These are phyloP conservation scores for Etheostoma perlongum DNA, from an alignment of 2,797 vertebrate genomes.

Conservation along the genomic window DNA sequence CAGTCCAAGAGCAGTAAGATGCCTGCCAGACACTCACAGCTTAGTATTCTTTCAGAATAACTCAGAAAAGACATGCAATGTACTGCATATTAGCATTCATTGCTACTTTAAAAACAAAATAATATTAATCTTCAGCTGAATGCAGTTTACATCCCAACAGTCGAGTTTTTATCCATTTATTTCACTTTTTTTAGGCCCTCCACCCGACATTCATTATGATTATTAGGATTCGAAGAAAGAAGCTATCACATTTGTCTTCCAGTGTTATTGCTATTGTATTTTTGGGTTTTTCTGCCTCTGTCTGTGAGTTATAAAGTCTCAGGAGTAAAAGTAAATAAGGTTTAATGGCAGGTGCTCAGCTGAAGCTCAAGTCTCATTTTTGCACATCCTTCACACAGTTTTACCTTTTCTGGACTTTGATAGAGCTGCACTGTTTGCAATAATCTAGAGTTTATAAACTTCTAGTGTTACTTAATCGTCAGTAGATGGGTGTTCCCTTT, in stretches of 20 bases:
- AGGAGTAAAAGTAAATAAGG: constrained; percentile 34
- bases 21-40: constrained; percentile 12
- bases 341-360: constrained; percentile 55
- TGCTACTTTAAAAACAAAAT: constrained; percentile 10
- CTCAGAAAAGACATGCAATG: constrained; percentile 23
- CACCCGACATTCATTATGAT: not conserved
- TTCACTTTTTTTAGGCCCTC: not conserved
- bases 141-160: not conserved
- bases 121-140: constrained; percentile 6
- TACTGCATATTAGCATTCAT: constrained; percentile 33
- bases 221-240: constrained; percentile 27
- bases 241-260: constrained; percentile 8
- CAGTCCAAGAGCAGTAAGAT: not conserved
- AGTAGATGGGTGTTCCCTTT: constrained; percentile 6
- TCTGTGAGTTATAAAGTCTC: constrained; percentile 20
- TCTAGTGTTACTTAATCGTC: constrained; percentile 1
- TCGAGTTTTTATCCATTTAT: constrained; percentile 22
- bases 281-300: constrained; percentile 3
- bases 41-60: constrained; percentile 28
- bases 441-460: constrained; percentile 31
- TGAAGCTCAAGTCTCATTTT: constrained; percentile 44
- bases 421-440: constrained; percentile 50
- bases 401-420: constrained; percentile 32
- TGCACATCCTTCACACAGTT: constrained; percentile 45
- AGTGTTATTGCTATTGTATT: constrained; percentile 29